Conservation (phyloP, 2,888 invertebrate genomes). For the Chrysolina haemoptera region DNA sequence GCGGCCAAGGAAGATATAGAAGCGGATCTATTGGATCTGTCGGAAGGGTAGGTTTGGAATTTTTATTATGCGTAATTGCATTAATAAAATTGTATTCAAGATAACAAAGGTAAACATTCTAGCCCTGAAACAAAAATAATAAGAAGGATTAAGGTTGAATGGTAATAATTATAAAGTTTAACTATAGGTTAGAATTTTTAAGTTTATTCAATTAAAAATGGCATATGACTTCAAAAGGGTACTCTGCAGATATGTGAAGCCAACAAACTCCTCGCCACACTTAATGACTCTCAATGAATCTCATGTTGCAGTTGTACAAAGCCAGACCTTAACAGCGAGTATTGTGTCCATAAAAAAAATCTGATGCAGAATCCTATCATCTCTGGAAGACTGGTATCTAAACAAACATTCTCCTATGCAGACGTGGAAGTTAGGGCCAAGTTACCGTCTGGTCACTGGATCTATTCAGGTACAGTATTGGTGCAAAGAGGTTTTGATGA, state of each 20-base stretch:
- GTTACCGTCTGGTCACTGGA: conserved; percentile 73
- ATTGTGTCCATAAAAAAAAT: conserved; percentile 38
- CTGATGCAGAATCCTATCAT: conserved; percentile 67
- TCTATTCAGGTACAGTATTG: conserved; percentile 70
- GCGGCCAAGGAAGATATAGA: conserved; percentile 54
- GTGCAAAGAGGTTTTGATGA: too few relatives aligned
- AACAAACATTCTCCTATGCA: conserved; percentile 70
- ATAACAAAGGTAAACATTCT: too few relatives aligned
- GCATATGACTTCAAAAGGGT: too few relatives aligned
- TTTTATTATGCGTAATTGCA: too few relatives aligned
- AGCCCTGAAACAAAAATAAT: too few relatives aligned
- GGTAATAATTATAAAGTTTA: too few relatives aligned
- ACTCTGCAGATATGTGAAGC: too few relatives aligned
- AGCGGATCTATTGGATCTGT: conserved; percentile 66
- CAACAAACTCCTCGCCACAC: too few relatives aligned
- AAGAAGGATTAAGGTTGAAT: too few relatives aligned
- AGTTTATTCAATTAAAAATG: too few relatives aligned
- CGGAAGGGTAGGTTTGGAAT: conserved; percentile 58
- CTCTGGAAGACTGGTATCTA: conserved; percentile 70
- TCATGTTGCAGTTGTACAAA: conserved; percentile 50
- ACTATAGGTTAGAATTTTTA: too few relatives aligned
- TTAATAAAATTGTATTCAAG: too few relatives aligned
- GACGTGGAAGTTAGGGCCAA: conserved; percentile 72
- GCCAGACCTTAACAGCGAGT: not conserved
- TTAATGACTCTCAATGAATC: not conserved